Conservation (phyloP, 1,140 invertebrate genomes). For the Leptinotarsa lineolata region DNA sequence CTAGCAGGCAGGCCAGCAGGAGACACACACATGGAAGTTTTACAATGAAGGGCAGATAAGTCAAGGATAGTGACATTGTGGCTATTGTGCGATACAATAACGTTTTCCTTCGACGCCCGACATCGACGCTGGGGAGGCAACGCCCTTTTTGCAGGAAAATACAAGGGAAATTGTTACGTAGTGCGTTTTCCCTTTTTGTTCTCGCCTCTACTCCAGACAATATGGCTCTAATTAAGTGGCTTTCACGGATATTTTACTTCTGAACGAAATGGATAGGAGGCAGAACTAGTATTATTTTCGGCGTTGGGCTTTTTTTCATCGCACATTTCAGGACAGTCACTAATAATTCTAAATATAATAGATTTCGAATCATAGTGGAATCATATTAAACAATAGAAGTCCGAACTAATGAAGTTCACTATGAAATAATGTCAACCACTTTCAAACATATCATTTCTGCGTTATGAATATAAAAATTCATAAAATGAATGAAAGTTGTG, state of each 20-base stretch:
- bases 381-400: too few relatives aligned
- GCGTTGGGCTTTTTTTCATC: too few relatives aligned
- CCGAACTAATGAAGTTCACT: too few relatives aligned
- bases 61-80: constrained; percentile 8
- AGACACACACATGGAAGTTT: not conserved
- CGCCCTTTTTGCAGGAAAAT: constrained; percentile 23
- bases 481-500: too few relatives aligned
- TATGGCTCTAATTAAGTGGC: constrained; percentile 25
- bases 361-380: too few relatives aligned
- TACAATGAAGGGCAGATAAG: constrained; percentile 17
- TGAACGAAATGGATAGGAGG: not conserved
- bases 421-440: too few relatives aligned
- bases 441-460: too few relatives aligned
- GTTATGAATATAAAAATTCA: too few relatives aligned
- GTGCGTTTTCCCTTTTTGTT: constrained; percentile 22
- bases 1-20: not conserved
- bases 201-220: constrained; percentile 23
- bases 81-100: constrained; percentile 22
- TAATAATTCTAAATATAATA: too few relatives aligned
- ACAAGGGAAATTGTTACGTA: constrained; percentile 24
- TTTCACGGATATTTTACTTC: constrained; percentile 14
- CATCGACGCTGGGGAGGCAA: constrained; percentile 11
- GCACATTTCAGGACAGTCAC: too few relatives aligned
- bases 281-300: too few relatives aligned
- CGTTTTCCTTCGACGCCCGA: constrained; percentile 13